Base-by-base conservation (phyloP, 2,113 vertebrate genomes). In the Crypturellus undulatus region DNA sequence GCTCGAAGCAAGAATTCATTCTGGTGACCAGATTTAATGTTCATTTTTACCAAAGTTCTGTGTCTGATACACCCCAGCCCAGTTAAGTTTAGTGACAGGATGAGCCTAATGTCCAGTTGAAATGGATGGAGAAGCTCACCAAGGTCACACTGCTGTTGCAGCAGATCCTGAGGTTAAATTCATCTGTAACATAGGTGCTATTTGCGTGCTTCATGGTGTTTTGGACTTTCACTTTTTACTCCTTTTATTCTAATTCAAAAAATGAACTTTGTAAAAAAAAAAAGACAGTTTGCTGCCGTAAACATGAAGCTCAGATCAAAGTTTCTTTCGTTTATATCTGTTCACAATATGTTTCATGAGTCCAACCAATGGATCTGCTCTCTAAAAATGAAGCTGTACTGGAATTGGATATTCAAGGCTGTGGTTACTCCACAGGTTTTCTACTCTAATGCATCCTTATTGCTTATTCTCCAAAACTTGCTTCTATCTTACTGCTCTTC, bases 1-100 rank as follows among this genome's bases (percentile, higher is more conserved):
- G 70, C 25, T 51, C 51, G 63, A 84, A n/a, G 83, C 59, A 79
- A 78, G 62, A 38, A 70, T 92, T 93, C 94, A 49, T 87, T 87
- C 26, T 43, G 45, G 45, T 59, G n/a, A 62, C 0, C 1, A 79
- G 34, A 84, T 49, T 65, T 91, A 84, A 79, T 21, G 20, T 49
- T 82, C 69, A 43, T 20, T 77, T 70, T 79, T 52, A 77, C 40
- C 2, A 1, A 80, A 75, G 56, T 72, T 77, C 63, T 63, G 49
- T 54, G 40, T 45, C 34, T 80, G 25, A 76, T 21, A 16, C 43
- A 26, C 10, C 28, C 22, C 24, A 20, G 25, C 25, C 22, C 24
- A 20, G 22, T 36, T 30, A 87, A 80, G 68, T 17, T 78, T 59
- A 83, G 60, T 20, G 34, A n/a, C 45, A 60, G 28, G 12, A 32